Base-by-base conservation (phyloP, 2,113 vertebrate species). In the Cheirogaleus medius region DNA sequence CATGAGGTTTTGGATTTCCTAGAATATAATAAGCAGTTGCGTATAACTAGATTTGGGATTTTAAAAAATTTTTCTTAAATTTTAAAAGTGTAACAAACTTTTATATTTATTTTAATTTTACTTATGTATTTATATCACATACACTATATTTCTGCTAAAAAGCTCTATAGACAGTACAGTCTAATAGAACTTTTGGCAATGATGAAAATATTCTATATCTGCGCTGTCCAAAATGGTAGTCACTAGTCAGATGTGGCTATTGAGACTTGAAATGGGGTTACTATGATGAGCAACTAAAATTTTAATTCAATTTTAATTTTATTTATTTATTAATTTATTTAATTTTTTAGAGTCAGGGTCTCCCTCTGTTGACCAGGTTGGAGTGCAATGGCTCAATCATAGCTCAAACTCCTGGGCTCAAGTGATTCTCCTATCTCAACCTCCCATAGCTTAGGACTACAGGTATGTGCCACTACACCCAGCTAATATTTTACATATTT, bases 21-120 rank as follows among this genome's bases (percentile, higher is more conserved):
- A 0, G 71, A 97, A 29, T 23, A 97, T 32, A 98, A 97, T 98
- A 98, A 98, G 97, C 95, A 98, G 97, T 96, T 98, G 97, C 92
- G 96, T 97, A 94, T 97, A 88, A 96, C 76, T 97, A 82, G 21
- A 87, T 95, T 97, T 97, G 34, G 47, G 34, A 81, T 23, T 23
- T 32, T 47, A 52, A 11, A 37, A 21, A 56, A 56, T 60, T 85
- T 90, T 80, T 80, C 78, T 49, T 78, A 7, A 58, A 56, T 20
- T 78, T 86, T 69, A 7, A 85, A 95, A 86, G 52, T 42, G 69
- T 69, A 42, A 25, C 23, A 54, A 84, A 42, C 37, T 71, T 80
- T 80, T 90, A 11, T 20, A 82, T 68, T 20, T 54, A 87, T 47
- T 95, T 93, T 77, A 91, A 85, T 81, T 63, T 90, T 23, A 90